Evolutionary conservation across 1,140 invertebrate species (phyloP).

Genomic region (Heliconius melpomene): DNA sequence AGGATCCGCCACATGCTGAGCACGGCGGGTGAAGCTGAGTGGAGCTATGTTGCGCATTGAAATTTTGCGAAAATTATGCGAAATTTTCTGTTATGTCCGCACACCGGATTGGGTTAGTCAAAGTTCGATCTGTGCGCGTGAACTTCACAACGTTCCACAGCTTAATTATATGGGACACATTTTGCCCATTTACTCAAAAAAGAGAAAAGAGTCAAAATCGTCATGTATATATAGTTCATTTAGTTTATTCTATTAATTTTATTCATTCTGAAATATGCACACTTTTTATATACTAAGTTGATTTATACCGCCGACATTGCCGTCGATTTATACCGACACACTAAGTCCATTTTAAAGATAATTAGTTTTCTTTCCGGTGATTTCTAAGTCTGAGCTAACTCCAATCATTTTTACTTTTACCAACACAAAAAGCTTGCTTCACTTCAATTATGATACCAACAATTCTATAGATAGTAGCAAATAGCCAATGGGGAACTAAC

Average conservation of each 20-base stretch:
- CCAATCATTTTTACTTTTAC: constrained; percentile 25
- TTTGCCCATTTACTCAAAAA: too few relatives aligned
- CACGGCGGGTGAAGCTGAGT: too few relatives aligned
- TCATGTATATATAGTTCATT: not conserved
- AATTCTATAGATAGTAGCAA: constrained; percentile 3
- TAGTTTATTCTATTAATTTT: not conserved
- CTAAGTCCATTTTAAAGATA: constrained; percentile 13
- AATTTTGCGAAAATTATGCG: too few relatives aligned
- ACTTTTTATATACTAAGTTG: constrained; percentile 10
- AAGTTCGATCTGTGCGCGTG: too few relatives aligned
- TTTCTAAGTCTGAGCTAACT: constrained; percentile 18
- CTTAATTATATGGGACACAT: too few relatives aligned
- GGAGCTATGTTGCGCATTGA: too few relatives aligned
- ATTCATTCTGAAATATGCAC: not conserved
- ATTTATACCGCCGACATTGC: not conserved
- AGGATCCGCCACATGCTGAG: too few relatives aligned
- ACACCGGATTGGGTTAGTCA: too few relatives aligned
- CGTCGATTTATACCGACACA: not conserved
- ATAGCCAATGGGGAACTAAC: not conserved
- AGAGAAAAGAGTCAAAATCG: too few relatives aligned
- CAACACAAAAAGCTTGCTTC: constrained; percentile 20
- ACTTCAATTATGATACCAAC: constrained; percentile 23
- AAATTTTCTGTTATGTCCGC: too few relatives aligned
- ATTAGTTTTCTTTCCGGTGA: constrained; percentile 31
- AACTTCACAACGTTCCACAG: too few relatives aligned